Conservation (phyloP, 1,140 invertebrate genomes). For the Drosophila auraria region DNA sequence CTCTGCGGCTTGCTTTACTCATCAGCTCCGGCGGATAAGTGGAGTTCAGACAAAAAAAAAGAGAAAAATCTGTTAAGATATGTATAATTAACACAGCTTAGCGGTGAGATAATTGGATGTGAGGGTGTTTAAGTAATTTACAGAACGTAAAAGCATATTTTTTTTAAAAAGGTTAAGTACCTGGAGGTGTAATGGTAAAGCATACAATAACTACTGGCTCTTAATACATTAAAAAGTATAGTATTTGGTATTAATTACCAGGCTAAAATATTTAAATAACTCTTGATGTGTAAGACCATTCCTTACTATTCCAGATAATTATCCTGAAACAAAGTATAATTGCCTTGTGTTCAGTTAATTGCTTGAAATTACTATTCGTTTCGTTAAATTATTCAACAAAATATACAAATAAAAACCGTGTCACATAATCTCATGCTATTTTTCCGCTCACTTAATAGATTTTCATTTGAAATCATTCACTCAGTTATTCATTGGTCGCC, state of each 20-base stretch:
- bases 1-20: conserved; percentile 37
- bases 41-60: conserved; percentile 8
- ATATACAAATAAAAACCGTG: not conserved
- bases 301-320: not conserved
- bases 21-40: conserved; percentile 40
- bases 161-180: conserved; percentile 15
- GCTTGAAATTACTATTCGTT: not conserved
- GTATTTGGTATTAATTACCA: not conserved
- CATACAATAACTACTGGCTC: not conserved
- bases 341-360: not conserved
- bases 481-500: conserved; percentile 35
- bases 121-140: conserved; percentile 34
- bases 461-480: conserved; percentile 35
- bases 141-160: conserved; percentile 15
- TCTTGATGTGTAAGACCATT: not conserved
- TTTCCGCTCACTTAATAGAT: conserved; percentile 38
- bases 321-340: not conserved
- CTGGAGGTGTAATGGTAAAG: not conserved
- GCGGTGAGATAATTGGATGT: conserved; percentile 45
- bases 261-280: not conserved
- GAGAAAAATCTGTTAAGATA: conserved; percentile 30
- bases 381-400: not conserved
- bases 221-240: not conserved
- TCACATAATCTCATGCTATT: conserved; percentile 13
- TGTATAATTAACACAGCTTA: conserved; percentile 60